A percentile compares a stretch with the other conserved stretches of the same genome.
phyloP scores from a whole-genome alignment of 2,113 vertebrate species.

The Sphaerodactylus townsendi region DNA sequence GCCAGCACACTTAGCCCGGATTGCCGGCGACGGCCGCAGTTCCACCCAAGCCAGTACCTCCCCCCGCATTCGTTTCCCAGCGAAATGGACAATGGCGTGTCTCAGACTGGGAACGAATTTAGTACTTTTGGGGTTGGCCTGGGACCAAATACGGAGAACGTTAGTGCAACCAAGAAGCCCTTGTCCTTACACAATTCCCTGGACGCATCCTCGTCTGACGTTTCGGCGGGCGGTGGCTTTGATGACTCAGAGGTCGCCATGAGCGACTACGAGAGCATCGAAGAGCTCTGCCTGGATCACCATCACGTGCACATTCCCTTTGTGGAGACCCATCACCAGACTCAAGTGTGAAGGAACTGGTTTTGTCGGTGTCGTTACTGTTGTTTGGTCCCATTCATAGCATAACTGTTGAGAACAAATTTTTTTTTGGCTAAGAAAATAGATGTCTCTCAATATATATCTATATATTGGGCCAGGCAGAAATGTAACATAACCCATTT shows the following conservation, averaged over 20 bases:
- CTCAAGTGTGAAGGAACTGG: slow-evolving; percentile 83
- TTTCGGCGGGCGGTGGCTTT: slow-evolving; percentile 79
- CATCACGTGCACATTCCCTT: slow-evolving; percentile 78
- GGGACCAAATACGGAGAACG: slow-evolving; percentile 69
- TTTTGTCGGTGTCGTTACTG: background rate
- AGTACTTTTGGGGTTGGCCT: slow-evolving; percentile 77
- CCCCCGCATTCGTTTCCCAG: slow-evolving; percentile 90
- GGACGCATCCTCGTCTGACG: slow-evolving; percentile 85
- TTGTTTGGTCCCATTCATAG: slow-evolving; percentile 46
- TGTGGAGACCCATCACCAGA: slow-evolving; percentile 90
- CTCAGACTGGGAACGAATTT: slow-evolving; percentile 72
- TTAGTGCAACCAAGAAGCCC: slow-evolving; percentile 75
- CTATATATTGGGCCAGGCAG: slow-evolving; percentile 57
- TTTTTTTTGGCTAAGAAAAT: slow-evolving; percentile 27
- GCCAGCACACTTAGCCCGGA: slow-evolving; percentile 82
- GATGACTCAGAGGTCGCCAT: slow-evolving; percentile 84
- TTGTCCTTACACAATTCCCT: slow-evolving; percentile 81
- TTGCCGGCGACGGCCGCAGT: slow-evolving; percentile 79
- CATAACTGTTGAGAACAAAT: slow-evolving; percentile 49
- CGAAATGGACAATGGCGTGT: slow-evolving; percentile 70
- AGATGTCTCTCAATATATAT: slow-evolving; percentile 2
- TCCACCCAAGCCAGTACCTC: slow-evolving; percentile 96
- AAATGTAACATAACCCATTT: slow-evolving; percentile 46
- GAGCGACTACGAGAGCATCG: slow-evolving; percentile 88
- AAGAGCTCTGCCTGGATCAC: slow-evolving; percentile 79